Conservation (phyloP, 2,888 invertebrate genomes). For the Polyommatus iphigenia region DNA sequence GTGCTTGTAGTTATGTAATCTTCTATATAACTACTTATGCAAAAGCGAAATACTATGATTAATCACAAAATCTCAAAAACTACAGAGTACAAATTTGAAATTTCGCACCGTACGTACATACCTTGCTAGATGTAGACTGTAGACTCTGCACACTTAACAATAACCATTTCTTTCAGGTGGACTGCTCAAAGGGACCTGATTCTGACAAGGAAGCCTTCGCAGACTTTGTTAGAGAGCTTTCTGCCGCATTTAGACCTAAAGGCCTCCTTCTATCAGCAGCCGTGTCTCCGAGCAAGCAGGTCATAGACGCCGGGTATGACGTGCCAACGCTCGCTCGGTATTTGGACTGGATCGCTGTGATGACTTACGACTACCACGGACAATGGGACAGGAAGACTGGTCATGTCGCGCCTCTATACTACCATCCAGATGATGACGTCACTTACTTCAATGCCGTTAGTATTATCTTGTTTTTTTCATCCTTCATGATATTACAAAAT, state of each 20-base stretch:
- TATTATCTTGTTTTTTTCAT: neutral
- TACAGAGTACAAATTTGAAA: too few species aligned
- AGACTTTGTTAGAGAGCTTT: slow-evolving; percentile 86
- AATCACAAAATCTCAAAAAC: too few species aligned
- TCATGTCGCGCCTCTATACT: slow-evolving; percentile 91
- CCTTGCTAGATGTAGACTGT: too few species aligned
- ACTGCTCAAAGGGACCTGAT: slow-evolving; percentile 90
- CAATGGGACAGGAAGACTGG: slow-evolving; percentile 96
- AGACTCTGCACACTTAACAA: neutral
- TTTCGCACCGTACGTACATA: too few species aligned
- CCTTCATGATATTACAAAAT: too few species aligned
- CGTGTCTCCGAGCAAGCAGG: slow-evolving; percentile 92
- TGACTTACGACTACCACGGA: slow-evolving; percentile 95
- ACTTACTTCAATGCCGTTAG: slow-evolving; percentile 91
- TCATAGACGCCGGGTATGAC: slow-evolving; percentile 92
- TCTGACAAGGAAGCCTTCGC: slow-evolving; percentile 92
- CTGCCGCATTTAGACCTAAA: slow-evolving; percentile 82
- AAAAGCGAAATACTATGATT: too few species aligned
- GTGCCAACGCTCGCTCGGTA: slow-evolving; percentile 86
- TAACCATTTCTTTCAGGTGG: slow-evolving; percentile 80
- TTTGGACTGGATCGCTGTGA: slow-evolving; percentile 94
- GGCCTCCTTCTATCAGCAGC: slow-evolving; percentile 89
- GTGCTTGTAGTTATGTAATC: too few species aligned
- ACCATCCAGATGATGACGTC: slow-evolving; percentile 90
- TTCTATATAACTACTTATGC: too few species aligned